Evolutionary conservation across 1,140 invertebrate genomes (phyloP).

Genomic region (Thalassaphorura encarpata): DNA sequence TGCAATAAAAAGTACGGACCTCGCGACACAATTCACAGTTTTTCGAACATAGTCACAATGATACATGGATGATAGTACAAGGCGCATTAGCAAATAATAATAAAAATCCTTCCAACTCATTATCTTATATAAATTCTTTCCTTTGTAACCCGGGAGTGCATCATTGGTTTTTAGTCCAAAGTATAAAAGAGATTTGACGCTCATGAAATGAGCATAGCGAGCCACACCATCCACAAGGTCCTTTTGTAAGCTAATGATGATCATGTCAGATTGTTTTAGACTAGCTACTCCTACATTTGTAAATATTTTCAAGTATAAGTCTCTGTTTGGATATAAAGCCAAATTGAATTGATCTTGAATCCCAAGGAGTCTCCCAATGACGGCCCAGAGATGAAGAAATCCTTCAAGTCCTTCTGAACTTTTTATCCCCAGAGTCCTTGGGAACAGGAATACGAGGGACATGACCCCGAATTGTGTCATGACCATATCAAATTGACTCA

Average conservation of each 20-base stretch:
- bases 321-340: not conserved
- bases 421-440: constrained; percentile 10
- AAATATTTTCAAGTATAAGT: constrained; percentile 2
- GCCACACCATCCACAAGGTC: not conserved
- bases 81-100: not conserved
- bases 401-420: constrained; percentile 13
- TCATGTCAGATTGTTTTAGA: not conserved
- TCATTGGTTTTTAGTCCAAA: not conserved
- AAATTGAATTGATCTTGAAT: constrained; percentile 22
- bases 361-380: constrained; percentile 20
- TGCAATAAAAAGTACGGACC: not conserved
- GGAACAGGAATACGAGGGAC: constrained; percentile 12
- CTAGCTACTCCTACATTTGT: not conserved
- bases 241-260: not conserved
- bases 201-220: not conserved
- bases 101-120: not conserved
- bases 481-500: constrained; percentile 28
- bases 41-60: not conserved
- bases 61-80: not conserved
- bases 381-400: constrained; percentile 26
- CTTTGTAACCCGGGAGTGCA: not conserved
- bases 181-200: not conserved
- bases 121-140: not conserved
- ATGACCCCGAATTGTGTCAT: constrained; percentile 29
- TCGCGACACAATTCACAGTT: not conserved